Base-by-base conservation (phyloP, 2,888 invertebrate species). In the Protula sp. region DNA sequence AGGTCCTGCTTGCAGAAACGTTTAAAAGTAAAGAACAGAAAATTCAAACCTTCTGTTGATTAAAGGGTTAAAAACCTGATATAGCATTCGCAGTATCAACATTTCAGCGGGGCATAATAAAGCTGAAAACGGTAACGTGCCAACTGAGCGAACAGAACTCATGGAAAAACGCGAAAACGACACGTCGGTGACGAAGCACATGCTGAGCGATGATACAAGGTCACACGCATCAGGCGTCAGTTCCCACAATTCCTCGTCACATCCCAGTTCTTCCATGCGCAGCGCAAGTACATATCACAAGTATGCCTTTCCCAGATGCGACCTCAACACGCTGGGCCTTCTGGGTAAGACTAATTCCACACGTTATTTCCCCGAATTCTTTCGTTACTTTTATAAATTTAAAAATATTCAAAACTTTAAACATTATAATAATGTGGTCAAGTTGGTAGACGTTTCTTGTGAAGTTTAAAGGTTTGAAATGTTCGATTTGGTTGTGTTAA, bases 251-350 rank as follows among this genome's bases (percentile, higher is more conserved):
- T 76, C 75, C 86, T 88, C 48, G 22, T 70, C 70, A 3, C 67
- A 70, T 29, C 68, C 70, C 47, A 72, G 71, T 62, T 68, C 71
- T 62, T 83, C 75, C 72, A 55, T 76, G 2, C 27, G 52, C 71
- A 45, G 61, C 9, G 14, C 9, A n/a, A 55, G 55, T 9, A 87
- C 87, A 60, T 90, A 89, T 72, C 92, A 92, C 67, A 89, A 89
- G 70, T 82, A 92, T 14, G 85, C 88, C 0, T 77, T 75, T 58
- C 88, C 91, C 0, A 84, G 93, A 31, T 85, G 86, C 2, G 85
- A 90, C 59, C 83, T 94, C 0, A 87, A 87, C 63, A 84, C 83
- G 53, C 78, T 85, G 60, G 83, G 84, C 74, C 79, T 84, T 58
- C 75, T 85, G 53, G 85, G 85, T 84, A 73, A 70, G 72, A 47